phyloP scores from a whole-genome alignment of 2,888 invertebrate genomes.

The Heliconius cydno region DNA sequence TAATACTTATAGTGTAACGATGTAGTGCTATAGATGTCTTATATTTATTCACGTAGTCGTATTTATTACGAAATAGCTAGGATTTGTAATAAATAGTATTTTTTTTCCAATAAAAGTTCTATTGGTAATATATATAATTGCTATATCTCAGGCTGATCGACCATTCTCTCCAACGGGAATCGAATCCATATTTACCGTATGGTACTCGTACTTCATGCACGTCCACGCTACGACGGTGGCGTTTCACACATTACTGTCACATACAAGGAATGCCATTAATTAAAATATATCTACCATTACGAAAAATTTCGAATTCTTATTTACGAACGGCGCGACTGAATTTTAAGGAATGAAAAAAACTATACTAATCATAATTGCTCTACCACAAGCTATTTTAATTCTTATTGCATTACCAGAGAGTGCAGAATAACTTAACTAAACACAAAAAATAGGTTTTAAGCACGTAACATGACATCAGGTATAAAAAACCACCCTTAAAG shows the following conservation, averaged over 20 bases:
- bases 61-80: too few relatives aligned
- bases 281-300: slow-evolving; percentile 77
- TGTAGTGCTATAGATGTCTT: too few relatives aligned
- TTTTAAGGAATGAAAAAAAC: slow-evolving; percentile 58
- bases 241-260: slow-evolving; percentile 65
- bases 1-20: too few relatives aligned
- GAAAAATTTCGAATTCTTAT: slow-evolving; percentile 65
- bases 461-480: slow-evolving; percentile 61
- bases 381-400: slow-evolving; percentile 14
- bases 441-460: slow-evolving; percentile 44
- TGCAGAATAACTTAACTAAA: not conserved
- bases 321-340: slow-evolving; percentile 58
- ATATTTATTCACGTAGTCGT: too few relatives aligned
- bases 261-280: slow-evolving; percentile 69
- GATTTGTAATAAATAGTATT: too few relatives aligned
- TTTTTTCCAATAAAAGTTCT: too few relatives aligned
- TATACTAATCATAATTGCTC: slow-evolving; percentile 34
- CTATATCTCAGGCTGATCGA: too few relatives aligned
- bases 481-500: slow-evolving; percentile 54
- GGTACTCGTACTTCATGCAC: not conserved
- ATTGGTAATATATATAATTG: too few relatives aligned
- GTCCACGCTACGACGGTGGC: slow-evolving; percentile 48
- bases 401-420: not conserved
- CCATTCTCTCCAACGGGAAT: too few relatives aligned
- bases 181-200: not conserved